These are phyloP conservation scores for Hydrotaea diabolus DNA, from an alignment of 2,888 invertebrate genomes.

Conservation along the genomic window DNA sequence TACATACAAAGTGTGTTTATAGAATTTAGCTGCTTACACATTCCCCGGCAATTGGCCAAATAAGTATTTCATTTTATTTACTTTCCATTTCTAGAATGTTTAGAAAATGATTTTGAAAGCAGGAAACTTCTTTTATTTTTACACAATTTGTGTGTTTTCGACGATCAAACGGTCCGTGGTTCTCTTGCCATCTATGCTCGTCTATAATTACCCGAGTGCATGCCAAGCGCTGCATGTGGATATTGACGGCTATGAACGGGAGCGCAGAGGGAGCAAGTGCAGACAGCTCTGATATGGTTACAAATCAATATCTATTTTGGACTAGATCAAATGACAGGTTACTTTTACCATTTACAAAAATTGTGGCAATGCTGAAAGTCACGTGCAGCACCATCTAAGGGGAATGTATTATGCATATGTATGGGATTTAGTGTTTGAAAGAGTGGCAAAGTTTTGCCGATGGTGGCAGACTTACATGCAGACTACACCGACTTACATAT, in stretches of 20 bases:
- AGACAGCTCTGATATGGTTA: neutral
- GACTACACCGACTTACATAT: too few relatives aligned
- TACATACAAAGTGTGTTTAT: slow-evolving; percentile 19
- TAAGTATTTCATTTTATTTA: slow-evolving; percentile 49
- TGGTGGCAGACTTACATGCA: too few relatives aligned
- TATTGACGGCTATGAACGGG: neutral
- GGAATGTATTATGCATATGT: too few relatives aligned
- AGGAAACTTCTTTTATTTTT: slow-evolving; percentile 57
- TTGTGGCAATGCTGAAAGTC: too few relatives aligned
- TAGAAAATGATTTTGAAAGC: slow-evolving; percentile 49
- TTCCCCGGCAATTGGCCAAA: slow-evolving; percentile 63
- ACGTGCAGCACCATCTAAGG: too few relatives aligned
- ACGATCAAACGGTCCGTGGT: neutral
- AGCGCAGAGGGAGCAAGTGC: neutral
- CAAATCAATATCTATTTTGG: slow-evolving; percentile 1
- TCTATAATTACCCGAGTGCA: neutral
- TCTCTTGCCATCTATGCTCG: neutral
- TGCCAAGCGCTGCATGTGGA: neutral
- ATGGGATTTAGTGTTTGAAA: too few relatives aligned
- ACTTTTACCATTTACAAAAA: too few relatives aligned
- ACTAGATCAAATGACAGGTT: neutral
- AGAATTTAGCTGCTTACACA: slow-evolving; percentile 50
- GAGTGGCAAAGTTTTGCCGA: too few relatives aligned
- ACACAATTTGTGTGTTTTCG: neutral
- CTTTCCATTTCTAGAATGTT: slow-evolving; percentile 64